Evolutionary conservation across 1,140 invertebrate species (phyloP).

Genomic region (Drosophila pachea): DNA sequence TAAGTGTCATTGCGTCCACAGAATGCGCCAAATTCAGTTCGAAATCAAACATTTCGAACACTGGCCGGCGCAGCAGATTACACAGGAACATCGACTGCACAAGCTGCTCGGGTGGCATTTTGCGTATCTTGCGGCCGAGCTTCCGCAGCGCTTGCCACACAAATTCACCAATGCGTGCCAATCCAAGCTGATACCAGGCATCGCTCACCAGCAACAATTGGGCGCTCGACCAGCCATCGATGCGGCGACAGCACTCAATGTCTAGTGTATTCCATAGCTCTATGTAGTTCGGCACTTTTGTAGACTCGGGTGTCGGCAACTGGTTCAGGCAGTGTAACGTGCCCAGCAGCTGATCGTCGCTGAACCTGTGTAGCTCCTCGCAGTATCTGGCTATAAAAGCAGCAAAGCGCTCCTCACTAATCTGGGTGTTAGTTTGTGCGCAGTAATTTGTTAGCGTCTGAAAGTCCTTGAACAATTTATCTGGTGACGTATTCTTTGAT

Average conservation of each 20-base stretch:
- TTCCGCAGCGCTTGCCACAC: slow-evolving; percentile 79
- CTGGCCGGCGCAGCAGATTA: slow-evolving; percentile 78
- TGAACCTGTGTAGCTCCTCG: slow-evolving; percentile 77
- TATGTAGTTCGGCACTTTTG: slow-evolving; percentile 78
- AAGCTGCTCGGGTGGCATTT: slow-evolving; percentile 80
- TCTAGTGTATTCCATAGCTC: slow-evolving; percentile 81
- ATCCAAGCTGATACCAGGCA: slow-evolving; percentile 79
- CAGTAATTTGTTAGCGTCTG: slow-evolving; percentile 74
- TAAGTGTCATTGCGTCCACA: slow-evolving; percentile 79
- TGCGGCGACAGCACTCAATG: slow-evolving; percentile 79
- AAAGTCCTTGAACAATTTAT: slow-evolving; percentile 75
- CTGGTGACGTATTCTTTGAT: background rate
- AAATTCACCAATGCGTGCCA: slow-evolving; percentile 78
- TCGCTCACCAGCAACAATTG: slow-evolving; percentile 80
- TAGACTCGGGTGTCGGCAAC: slow-evolving; percentile 70
- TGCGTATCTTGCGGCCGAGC: slow-evolving; percentile 77
- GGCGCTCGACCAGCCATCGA: slow-evolving; percentile 72
- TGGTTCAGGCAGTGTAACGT: slow-evolving; percentile 70
- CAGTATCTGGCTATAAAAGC: slow-evolving; percentile 78
- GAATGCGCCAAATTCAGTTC: slow-evolving; percentile 79
- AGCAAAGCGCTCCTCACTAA: slow-evolving; percentile 71
- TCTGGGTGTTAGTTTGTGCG: slow-evolving; percentile 46
- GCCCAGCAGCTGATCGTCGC: slow-evolving; percentile 78
- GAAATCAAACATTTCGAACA: slow-evolving; percentile 81
- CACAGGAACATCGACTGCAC: slow-evolving; percentile 81